Percentiles rank a stretch among this genome's conserved stretches.
These are phyloP conservation scores for Tenrec ecaudatus DNA, from an alignment of 2,113 vertebrate genomes.

Conservation along the genomic window DNA sequence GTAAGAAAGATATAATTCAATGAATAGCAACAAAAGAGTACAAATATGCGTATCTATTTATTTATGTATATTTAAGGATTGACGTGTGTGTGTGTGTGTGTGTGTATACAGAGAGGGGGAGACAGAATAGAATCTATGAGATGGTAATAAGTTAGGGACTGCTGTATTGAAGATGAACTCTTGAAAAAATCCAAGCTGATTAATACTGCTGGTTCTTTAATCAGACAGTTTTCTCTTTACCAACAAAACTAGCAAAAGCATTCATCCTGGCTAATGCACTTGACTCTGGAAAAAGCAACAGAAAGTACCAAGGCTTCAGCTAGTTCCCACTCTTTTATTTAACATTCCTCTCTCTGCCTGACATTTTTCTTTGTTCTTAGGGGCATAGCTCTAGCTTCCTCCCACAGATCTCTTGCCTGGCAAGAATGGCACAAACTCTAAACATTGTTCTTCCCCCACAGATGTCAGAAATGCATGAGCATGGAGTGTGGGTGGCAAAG, in stretches of 20 bases:
- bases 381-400: conserved; percentile 73
- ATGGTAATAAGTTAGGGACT: not conserved
- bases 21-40: not conserved
- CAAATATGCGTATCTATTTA: not conserved
- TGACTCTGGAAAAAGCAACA: not conserved
- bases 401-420: conserved; percentile 67
- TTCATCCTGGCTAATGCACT: not conserved
- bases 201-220: not conserved
- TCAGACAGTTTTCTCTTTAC: not conserved
- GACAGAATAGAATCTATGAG: no score
- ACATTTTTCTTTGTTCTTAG: conserved; percentile 75
- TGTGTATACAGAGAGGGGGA: no score
- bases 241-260: not conserved
- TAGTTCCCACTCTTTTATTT: conserved; percentile 43
- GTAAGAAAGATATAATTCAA: not conserved
- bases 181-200: conserved; percentile 2
- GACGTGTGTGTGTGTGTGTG: no score
- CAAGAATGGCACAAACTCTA: conserved; percentile 33
- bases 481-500: conserved; percentile 41
- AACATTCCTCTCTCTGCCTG: conserved; percentile 45
- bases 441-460: conserved; percentile 63
- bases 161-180: conserved; percentile 19
- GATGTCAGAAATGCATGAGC: conserved; percentile 63
- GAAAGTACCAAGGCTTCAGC: conserved; percentile 19
- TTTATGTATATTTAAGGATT: not conserved